Base-by-base conservation (phyloP, 2,888 invertebrate species). In the Plagodis pulveraria region DNA sequence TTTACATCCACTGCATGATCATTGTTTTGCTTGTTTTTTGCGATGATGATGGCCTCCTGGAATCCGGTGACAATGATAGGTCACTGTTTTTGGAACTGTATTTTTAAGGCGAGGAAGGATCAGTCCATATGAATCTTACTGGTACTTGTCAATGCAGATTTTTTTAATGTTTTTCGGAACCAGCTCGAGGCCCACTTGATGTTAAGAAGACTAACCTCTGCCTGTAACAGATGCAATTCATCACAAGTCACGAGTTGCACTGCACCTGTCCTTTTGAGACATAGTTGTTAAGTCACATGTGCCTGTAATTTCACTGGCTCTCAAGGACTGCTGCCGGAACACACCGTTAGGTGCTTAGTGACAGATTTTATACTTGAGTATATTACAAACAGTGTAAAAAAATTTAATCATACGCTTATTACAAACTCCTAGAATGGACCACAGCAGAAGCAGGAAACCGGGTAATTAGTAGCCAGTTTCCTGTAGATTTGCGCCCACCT, bases 401-500 rank as follows among this genome's bases (percentile, higher is more conserved):
- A 44, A 33, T 38, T 44, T 41, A 12, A 42, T 11, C 44, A n/a
- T 33, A 49, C 38, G 12, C 10, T 36, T 7, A 40, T 32, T 47
- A 7, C 33, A 32, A 53, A 48, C 33, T 10, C 11, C 22, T 45
- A 53, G 44, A 43, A 43, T 10, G 47, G 38, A 32, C 44, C 35
- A 6, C 22, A 36, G 40, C 12, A 34, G n/a, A 22, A 50, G 52
- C 48, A 57, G 50, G 54, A 51, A 60, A 56, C 56, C 34, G 70
- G 76, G 76, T 87, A 84, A 86, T 85, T 84, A 86, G 78, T 69
- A 76, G n/a, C 61, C 75, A 68, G 83, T 89, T 91, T 91, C 91
- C 91, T 89, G 86, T 89, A 88, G 85, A 91, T 90, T 91, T 87
- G 85, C 77, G 73, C 77, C 83, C 91, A 91, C 91, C 91, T 91